Conservation (phyloP, 2,113 vertebrate genomes). For the Merops nubicus region DNA sequence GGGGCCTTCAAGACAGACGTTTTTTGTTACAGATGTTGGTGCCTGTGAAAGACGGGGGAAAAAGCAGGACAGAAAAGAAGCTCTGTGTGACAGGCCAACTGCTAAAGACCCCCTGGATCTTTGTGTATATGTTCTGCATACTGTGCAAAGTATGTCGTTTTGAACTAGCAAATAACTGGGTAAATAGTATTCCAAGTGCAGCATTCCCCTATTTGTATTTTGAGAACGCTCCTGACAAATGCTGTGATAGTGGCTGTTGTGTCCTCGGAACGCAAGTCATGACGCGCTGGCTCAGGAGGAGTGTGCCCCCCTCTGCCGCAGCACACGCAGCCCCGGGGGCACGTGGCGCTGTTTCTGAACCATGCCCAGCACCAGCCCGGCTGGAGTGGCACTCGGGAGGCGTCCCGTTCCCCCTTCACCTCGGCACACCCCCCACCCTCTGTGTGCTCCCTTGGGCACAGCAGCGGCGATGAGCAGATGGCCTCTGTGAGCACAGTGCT, state of each 20-base stretch:
- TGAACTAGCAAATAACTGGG: background rate
- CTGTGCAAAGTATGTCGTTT: background rate
- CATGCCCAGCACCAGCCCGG: background rate
- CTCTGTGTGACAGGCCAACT: background rate
- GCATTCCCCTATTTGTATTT: background rate
- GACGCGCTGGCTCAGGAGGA: background rate
- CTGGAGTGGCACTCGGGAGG: background rate
- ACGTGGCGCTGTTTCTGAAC: background rate
- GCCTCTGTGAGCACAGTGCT: background rate
- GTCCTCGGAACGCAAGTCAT: background rate
- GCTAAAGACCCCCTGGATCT: background rate
- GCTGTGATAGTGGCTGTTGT: background rate
- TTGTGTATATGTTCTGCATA: background rate
- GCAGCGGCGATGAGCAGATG: accelerated
- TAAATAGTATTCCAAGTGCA: background rate
- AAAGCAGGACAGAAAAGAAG: background rate
- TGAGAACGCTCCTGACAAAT: background rate
- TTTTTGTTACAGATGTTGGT: background rate
- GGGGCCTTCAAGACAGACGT: background rate
- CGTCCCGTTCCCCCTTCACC: background rate
- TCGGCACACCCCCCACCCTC: background rate
- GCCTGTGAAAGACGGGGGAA: background rate
- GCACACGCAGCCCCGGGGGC: background rate
- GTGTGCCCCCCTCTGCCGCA: background rate
- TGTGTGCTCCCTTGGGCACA: background rate